A percentile compares a stretch with the other conserved stretches of the same genome.
Conservation (phyloP, 2,888 invertebrate genomes). For the Archips xylosteana region DNA sequence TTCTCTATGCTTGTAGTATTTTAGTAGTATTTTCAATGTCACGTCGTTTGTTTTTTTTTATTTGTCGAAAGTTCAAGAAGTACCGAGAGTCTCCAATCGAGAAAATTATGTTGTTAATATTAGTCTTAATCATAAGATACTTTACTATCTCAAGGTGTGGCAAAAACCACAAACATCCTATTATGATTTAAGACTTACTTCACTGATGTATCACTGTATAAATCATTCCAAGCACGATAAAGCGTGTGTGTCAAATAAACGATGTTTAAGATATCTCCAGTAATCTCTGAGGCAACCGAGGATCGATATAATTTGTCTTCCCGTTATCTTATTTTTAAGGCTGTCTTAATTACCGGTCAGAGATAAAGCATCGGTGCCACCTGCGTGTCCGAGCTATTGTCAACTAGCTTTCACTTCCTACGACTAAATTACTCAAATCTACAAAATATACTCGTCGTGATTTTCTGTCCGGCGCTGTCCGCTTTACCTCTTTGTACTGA, state of each 20-base stretch:
- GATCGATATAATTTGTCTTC: constrained; percentile 54
- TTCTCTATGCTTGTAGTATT: not conserved
- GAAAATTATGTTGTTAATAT: too few species aligned
- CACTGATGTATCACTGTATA: not conserved
- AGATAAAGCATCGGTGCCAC: constrained; percentile 52
- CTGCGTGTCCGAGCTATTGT: constrained; percentile 51
- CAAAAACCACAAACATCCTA: too few species aligned
- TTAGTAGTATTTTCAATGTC: not conserved
- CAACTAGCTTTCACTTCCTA: constrained; percentile 48
- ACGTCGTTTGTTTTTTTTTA: too few species aligned
- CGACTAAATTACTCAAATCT: not conserved
- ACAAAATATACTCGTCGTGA: too few species aligned
- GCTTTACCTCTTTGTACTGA: too few species aligned
- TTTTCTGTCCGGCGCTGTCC: too few species aligned
- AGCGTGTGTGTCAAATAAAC: constrained; percentile 43
- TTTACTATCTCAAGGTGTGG: too few species aligned
- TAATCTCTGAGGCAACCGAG: constrained; percentile 43
- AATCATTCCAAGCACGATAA: constrained; percentile 24
- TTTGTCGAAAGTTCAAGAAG: too few species aligned
- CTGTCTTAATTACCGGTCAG: constrained; percentile 57
- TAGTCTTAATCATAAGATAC: too few species aligned
- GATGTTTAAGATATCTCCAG: constrained; percentile 31
- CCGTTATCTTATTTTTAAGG: constrained; percentile 46
- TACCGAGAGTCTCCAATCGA: too few species aligned
- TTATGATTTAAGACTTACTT: too few species aligned